These are phyloP conservation scores for Ophion ellenae DNA, from an alignment of 2,888 invertebrate species.

Conservation along the genomic window DNA sequence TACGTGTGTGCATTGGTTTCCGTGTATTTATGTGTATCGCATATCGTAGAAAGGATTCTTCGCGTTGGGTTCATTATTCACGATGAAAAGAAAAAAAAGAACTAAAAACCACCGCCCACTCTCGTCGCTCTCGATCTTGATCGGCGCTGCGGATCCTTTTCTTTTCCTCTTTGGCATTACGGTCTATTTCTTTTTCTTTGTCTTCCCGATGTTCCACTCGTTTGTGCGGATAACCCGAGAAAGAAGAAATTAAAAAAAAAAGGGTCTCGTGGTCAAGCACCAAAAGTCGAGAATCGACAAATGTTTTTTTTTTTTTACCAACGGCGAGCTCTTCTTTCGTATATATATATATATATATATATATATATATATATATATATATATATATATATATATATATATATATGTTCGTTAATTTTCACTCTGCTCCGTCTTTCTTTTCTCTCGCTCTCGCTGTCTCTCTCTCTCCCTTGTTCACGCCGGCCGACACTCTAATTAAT, in stretches of 20 bases:
- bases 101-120: slow-evolving; percentile 5
- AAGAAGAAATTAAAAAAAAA: slow-evolving; percentile 31
- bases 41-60: slow-evolving; percentile 61
- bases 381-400: background rate
- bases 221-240: slow-evolving; percentile 48
- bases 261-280: slow-evolving; percentile 38
- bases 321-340: slow-evolving; percentile 53
- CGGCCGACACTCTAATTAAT: slow-evolving; percentile 86
- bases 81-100: slow-evolving; percentile 51
- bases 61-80: slow-evolving; percentile 35
- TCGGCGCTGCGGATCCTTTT: slow-evolving; percentile 52
- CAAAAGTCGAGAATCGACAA: slow-evolving; percentile 45
- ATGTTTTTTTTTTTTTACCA: slow-evolving; percentile 47
- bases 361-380: background rate
- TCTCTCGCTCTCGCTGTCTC: background rate
- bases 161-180: slow-evolving; percentile 22
- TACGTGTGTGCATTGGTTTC: slow-evolving; percentile 57
- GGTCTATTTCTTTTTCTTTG: slow-evolving; percentile 4
- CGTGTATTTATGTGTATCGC: slow-evolving; percentile 58
- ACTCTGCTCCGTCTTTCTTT: slow-evolving; percentile 11
- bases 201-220: slow-evolving; percentile 31
- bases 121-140: slow-evolving; percentile 46
- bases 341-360: background rate
- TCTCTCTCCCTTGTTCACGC: slow-evolving; percentile 55
- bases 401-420: slow-evolving; percentile 29